phyloP scores from a whole-genome alignment of 2,797 vertebrate genomes.

The Sebastes taczanowskii region DNA sequence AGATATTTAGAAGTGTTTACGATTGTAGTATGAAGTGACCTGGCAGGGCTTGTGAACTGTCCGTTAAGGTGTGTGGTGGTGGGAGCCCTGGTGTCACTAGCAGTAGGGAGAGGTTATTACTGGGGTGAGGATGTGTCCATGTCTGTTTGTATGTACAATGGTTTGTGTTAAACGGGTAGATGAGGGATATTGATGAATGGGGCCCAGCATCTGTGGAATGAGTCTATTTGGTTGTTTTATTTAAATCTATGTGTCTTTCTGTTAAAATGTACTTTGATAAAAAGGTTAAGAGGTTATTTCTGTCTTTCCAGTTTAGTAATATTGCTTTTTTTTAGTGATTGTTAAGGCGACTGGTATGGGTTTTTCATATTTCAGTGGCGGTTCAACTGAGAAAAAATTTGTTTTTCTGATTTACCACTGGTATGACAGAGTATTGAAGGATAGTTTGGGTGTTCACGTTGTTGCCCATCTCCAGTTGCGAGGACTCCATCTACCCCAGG shows the following conservation, averaged over 20 bases:
- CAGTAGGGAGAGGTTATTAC: neutral
- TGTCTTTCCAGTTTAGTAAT: neutral
- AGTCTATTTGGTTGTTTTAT: neutral
- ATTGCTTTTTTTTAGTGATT: neutral
- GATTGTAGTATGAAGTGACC: neutral
- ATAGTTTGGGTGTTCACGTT: conserved; percentile 5
- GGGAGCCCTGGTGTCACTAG: too few species aligned
- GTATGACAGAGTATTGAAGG: conserved; percentile 26
- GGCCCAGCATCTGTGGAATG: too few species aligned
- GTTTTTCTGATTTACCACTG: conserved; percentile 2
- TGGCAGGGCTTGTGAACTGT: neutral
- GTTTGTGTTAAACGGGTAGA: neutral
- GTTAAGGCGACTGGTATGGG: neutral
- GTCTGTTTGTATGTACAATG: neutral
- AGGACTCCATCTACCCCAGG: conserved; percentile 29
- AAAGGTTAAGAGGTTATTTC: neutral
- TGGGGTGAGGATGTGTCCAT: neutral
- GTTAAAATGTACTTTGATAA: neutral
- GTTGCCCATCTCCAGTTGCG: conserved; percentile 9
- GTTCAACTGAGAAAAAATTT: too few species aligned
- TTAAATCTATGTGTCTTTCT: neutral
- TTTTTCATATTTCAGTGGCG: too few species aligned
- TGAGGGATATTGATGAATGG: too few species aligned
- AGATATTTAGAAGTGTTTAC: neutral
- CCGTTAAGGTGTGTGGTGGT: too few species aligned